These are phyloP conservation scores for Copidosoma aretas DNA, from an alignment of 2,888 invertebrate species.

Conservation along the genomic window DNA sequence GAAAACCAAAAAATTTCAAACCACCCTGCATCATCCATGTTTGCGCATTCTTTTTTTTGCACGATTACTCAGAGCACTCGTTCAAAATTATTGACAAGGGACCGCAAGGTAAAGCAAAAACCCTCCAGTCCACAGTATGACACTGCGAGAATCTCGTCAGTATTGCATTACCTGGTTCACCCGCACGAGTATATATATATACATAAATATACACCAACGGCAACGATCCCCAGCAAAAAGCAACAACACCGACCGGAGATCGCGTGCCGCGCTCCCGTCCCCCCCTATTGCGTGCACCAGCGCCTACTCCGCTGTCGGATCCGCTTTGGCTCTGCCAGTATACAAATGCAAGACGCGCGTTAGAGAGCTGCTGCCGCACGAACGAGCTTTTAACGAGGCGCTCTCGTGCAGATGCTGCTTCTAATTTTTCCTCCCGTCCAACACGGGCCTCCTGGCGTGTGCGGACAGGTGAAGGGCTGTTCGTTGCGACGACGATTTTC, in stretches of 20 bases:
- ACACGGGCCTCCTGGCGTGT: neutral
- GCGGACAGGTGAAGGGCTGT: neutral
- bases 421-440: neutral
- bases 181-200: too few species aligned
- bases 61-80: too few species aligned
- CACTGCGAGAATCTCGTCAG: too few species aligned
- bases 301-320: neutral
- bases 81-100: too few species aligned
- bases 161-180: too few species aligned
- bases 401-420: neutral
- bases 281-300: neutral
- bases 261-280: neutral
- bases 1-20: too few species aligned
- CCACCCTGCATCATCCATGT: too few species aligned
- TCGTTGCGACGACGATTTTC: neutral
- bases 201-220: too few species aligned
- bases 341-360: neutral
- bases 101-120: too few species aligned
- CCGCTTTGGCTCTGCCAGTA: too few species aligned
- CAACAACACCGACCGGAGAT: neutral
- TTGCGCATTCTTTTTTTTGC: too few species aligned
- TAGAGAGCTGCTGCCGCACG: neutral
- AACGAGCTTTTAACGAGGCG: constrained; percentile 7
- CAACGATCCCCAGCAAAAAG: neutral
- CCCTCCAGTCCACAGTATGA: too few species aligned